These are phyloP conservation scores for Myotis findleyi DNA, from an alignment of 2,797 vertebrate species.

Conservation along the genomic window DNA sequence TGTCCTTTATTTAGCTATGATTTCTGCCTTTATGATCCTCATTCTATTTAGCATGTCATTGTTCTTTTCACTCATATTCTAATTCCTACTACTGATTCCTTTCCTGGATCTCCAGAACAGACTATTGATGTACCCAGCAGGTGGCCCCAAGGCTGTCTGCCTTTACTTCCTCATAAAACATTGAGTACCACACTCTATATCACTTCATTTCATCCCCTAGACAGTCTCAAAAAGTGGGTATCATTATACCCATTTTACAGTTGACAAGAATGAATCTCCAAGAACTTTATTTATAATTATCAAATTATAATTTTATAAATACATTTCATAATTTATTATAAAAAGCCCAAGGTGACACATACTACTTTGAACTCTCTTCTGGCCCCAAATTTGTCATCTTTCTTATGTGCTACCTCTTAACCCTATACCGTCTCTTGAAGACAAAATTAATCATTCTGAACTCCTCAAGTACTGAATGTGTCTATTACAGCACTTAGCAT, in stretches of 20 bases:
- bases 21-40: not conserved
- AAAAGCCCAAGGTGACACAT: not conserved
- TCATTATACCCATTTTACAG: not conserved
- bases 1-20: not conserved
- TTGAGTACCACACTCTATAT: not conserved
- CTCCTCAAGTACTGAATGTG: not conserved
- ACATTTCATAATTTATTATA: not conserved
- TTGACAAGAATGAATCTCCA: not conserved
- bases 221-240: not conserved
- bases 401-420: not conserved
- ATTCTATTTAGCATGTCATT: not conserved
- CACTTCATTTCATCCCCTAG: not conserved
- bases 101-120: not conserved
- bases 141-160: rapidly evolving
- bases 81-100: not conserved
- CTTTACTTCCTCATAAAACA: not conserved
- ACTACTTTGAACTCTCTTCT: not conserved
- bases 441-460: not conserved
- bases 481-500: not conserved
- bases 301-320: not conserved
- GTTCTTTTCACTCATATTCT: not conserved
- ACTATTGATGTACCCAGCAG: not conserved
- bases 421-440: not conserved
- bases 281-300: not conserved
- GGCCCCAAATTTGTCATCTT: not conserved